These are phyloP conservation scores for Rhagonycha lutea DNA, from an alignment of 2,888 invertebrate species.

Conservation along the genomic window DNA sequence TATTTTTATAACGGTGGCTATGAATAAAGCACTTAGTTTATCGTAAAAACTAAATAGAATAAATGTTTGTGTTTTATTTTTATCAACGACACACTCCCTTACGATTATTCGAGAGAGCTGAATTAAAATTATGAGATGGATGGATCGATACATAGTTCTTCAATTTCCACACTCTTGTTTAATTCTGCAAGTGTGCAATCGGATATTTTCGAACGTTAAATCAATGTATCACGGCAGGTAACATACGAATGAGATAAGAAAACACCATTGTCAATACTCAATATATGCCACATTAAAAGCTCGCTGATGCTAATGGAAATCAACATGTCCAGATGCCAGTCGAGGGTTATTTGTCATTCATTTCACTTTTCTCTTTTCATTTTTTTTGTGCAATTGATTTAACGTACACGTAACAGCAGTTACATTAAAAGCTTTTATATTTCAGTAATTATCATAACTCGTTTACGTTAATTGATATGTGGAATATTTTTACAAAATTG, in stretches of 20 bases:
- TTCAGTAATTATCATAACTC: neutral
- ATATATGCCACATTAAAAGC: slow-evolving; percentile 45
- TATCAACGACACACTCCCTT: slow-evolving; percentile 4
- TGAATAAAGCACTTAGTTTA: slow-evolving; percentile 15
- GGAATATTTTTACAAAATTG: neutral
- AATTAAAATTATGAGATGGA: slow-evolving; percentile 3
- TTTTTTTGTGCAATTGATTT: slow-evolving; percentile 17
- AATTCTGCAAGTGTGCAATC: slow-evolving; percentile 28
- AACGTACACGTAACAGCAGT: neutral
- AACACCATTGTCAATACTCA: slow-evolving; percentile 46
- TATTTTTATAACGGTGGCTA: slow-evolving; percentile 8
- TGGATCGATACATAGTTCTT: slow-evolving; percentile 20
- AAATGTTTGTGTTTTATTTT: slow-evolving; percentile 9
- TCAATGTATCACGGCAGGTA: slow-evolving; percentile 42
- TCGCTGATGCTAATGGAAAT: slow-evolving; percentile 47
- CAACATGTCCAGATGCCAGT: slow-evolving; percentile 40
- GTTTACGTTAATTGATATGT: neutral
- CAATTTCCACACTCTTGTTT: slow-evolving; percentile 21
- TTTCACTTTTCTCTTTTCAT: slow-evolving; percentile 10
- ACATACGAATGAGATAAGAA: slow-evolving; percentile 47
- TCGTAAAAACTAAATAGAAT: slow-evolving; percentile 6
- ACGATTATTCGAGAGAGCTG: neutral
- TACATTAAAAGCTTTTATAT: slow-evolving; percentile 3
- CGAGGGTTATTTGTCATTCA: slow-evolving; percentile 31
- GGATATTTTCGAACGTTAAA: slow-evolving; percentile 41